Evolutionary conservation across 2,888 invertebrate genomes (phyloP), one percentile per base, ranked within the genome.

Genomic region (Gryllus longicercus): DNA sequence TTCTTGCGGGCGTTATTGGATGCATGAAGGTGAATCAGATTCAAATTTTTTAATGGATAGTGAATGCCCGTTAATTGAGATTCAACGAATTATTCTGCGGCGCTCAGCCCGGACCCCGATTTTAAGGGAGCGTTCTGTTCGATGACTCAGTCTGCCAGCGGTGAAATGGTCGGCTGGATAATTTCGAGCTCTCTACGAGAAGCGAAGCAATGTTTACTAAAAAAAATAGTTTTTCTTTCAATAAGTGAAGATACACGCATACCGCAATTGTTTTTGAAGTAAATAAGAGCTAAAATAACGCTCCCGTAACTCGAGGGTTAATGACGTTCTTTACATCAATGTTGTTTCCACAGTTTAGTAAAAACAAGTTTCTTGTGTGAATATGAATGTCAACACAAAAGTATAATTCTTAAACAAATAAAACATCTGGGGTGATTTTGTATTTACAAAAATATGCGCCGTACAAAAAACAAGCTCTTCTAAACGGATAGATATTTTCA

Each of bases 311-410:
- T 63, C 16, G 16, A 63, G 63, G 63, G 16, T 63, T 21, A 63
- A 63, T 63, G 63, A 63, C n/a, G n/a, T 63, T n/a, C n/a, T 63
- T 63, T 11, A 18, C 8, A 63, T 38, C 38, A 38, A 38, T 38
- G 38, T 63, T 63, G 63, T 63, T 63, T 63, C 3, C 63, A 18
- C 63, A n/a, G 14, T 63, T 16, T n/a, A 63, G 63, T 63, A 18
- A 18, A 38, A 38, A 18, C 63, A 63, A n/a, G 14, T 63, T 63
- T 63, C 63, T 16, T 63, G 4, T 5, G 8, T n/a, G 63, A 63
- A 63, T 63, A 63, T 63, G 63, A 63, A 63, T 63, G 63, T 63
- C 63, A 63, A 63, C 63, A 63, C 63, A 63, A n/a, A 63, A 18
- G 63, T 63, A 63, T 63, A 63, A 63, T 63, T 63, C 63, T 63